Evolutionary conservation across 2,888 invertebrate species (phyloP).

Genomic region (Napeogenes sylphis): DNA sequence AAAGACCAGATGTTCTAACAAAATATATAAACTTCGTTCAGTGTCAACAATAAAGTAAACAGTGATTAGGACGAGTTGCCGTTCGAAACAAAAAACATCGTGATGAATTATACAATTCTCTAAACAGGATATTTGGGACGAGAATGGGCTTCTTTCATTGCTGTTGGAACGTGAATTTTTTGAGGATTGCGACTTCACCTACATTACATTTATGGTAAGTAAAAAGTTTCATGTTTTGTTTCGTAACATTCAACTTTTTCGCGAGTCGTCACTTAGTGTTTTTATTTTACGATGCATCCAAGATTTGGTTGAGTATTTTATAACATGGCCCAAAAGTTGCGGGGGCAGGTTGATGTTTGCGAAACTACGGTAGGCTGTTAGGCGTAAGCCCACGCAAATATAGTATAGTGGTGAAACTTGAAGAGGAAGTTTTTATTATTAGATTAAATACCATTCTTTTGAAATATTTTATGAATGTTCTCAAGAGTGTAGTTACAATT

Average conservation of each 20-base stretch:
- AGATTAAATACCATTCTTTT: not conserved
- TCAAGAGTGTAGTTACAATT: too few relatives aligned
- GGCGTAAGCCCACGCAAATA: slow-evolving; percentile 22
- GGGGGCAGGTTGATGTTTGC: slow-evolving; percentile 22
- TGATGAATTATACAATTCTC: slow-evolving; percentile 70
- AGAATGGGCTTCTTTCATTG: slow-evolving; percentile 63
- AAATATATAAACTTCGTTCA: slow-evolving; percentile 66
- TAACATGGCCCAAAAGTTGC: slow-evolving; percentile 14
- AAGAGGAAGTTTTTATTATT: not conserved
- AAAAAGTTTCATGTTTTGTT: slow-evolving; percentile 68
- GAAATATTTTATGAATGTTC: not conserved
- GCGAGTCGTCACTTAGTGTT: slow-evolving; percentile 23
- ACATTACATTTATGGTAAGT: slow-evolving; percentile 74
- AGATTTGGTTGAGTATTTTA: slow-evolving; percentile 22
- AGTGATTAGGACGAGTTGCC: slow-evolving; percentile 63
- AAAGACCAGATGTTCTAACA: slow-evolving; percentile 61
- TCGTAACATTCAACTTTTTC: slow-evolving; percentile 60
- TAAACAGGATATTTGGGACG: slow-evolving; percentile 63
- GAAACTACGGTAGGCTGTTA: slow-evolving; percentile 18
- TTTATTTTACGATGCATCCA: slow-evolving; percentile 23
- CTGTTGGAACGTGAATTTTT: slow-evolving; percentile 55
- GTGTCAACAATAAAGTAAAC: slow-evolving; percentile 74
- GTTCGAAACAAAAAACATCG: slow-evolving; percentile 50
- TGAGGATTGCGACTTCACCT: slow-evolving; percentile 60
- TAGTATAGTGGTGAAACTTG: not conserved